These are phyloP conservation scores for Mythimna albipuncta DNA, from an alignment of 2,888 invertebrate species.

Conservation along the genomic window DNA sequence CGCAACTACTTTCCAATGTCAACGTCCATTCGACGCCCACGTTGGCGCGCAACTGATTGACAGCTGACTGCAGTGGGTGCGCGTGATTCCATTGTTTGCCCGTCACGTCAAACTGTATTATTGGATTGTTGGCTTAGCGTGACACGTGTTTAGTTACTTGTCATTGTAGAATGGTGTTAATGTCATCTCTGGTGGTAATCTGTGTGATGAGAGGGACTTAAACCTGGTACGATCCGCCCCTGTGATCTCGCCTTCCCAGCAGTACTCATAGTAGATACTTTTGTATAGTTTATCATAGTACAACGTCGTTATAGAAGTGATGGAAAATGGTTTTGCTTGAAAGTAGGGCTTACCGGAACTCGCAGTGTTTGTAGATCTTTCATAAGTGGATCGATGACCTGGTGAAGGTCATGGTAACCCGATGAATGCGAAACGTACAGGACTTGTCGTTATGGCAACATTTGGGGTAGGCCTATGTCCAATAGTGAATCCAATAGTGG, in stretches of 20 bases:
- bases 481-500: no score
- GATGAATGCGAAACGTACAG: no score
- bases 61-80: conserved; percentile 71
- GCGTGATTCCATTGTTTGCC: conserved; percentile 70
- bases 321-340: not conserved
- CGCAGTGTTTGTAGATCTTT: no score
- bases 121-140: conserved; percentile 3
- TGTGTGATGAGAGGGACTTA: not conserved
- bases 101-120: conserved; percentile 49
- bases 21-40: conserved; percentile 81
- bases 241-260: not conserved
- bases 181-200: not conserved
- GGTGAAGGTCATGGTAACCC: no score
- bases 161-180: not conserved
- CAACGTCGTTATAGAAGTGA: not conserved
- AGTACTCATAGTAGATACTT: no score
- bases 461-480: no score
- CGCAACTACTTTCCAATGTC: conserved; percentile 83
- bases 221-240: not conserved
- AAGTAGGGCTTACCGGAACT: not conserved
- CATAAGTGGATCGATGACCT: no score
- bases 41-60: conserved; percentile 78
- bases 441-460: no score
- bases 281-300: no score
- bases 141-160: conserved; percentile 6